phyloP scores from a whole-genome alignment of 2,888 invertebrate genomes.

The Hirtodrosophila trivittata region DNA sequence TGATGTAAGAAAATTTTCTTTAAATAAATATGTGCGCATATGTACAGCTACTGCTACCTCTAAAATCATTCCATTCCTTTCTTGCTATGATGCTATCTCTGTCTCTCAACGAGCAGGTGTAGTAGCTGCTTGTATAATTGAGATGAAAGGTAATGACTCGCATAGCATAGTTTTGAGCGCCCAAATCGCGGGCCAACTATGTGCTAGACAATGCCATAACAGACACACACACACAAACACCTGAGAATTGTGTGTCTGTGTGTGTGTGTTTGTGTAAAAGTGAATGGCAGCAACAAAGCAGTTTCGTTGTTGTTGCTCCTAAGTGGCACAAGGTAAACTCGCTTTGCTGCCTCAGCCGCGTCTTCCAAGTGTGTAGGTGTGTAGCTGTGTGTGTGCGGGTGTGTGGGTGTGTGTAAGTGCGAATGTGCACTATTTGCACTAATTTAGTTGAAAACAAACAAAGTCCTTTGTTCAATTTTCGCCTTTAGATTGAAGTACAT shows the following conservation, averaged over 20 bases:
- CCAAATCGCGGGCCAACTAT: slow-evolving; percentile 73
- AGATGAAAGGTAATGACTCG: slow-evolving; percentile 79
- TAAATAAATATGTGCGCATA: slow-evolving; percentile 64
- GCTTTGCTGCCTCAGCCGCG: slow-evolving; percentile 46
- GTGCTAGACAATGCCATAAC: slow-evolving; percentile 67
- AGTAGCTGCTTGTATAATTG: slow-evolving; percentile 63
- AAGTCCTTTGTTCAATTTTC: slow-evolving; percentile 79
- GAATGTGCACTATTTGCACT: slow-evolving; percentile 76
- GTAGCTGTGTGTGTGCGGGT: slow-evolving; percentile 20
- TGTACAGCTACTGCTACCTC: slow-evolving; percentile 34
- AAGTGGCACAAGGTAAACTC: slow-evolving; percentile 78
- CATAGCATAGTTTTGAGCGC: slow-evolving; percentile 72
- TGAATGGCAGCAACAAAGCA: slow-evolving; percentile 62
- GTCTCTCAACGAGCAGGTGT: slow-evolving; percentile 3
- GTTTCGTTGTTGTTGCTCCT: slow-evolving; percentile 55
- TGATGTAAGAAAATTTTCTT: slow-evolving; percentile 57
- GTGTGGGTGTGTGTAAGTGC: slow-evolving; percentile 27
- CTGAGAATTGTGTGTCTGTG: slow-evolving; percentile 20
- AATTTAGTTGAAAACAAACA: slow-evolving; percentile 80
- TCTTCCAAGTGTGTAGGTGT: slow-evolving; percentile 31
- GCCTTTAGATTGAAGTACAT: slow-evolving; percentile 65
- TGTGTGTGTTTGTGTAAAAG: slow-evolving; percentile 42
- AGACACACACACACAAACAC: slow-evolving; percentile 22
- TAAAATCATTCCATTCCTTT: slow-evolving; percentile 7
- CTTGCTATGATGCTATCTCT: slow-evolving; percentile 6